Base-by-base conservation (phyloP, 2,113 vertebrate genomes). In the Crocuta crocuta region DNA sequence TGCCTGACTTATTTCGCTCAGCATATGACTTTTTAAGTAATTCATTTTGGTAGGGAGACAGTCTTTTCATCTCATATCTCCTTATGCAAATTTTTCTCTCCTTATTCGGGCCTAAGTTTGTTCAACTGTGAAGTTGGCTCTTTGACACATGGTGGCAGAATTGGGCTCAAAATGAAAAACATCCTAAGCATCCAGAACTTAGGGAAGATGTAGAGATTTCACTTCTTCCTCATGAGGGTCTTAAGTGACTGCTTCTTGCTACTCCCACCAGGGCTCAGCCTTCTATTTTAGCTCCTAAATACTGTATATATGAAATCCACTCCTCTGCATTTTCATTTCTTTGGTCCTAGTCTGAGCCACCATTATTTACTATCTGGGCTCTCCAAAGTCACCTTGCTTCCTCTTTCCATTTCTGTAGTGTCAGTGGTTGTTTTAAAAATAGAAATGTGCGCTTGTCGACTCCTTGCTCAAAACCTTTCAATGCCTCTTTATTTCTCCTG, bases 281-380 rank as follows among this genome's bases (percentile, higher is more conserved):
- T 91, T 94, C 73, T 43, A 31, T 26, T 90, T 91, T 26, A 70
- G 43, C 16, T 86, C 74, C 50, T 82, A 83, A 70, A 15, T 35
- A 61, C 58, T 21, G 58, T 61, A n/a, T 24, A 86, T 39, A 2
- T 74, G 45, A 68, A 50, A 73, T 83, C 43, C 68, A 92, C 8
- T n/a, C 83, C 28, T 93, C 71, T 65, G 80, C 26, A 66, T 80
- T 86, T 91, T 93, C 80, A 83, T 83, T 73, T 58, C 61, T 74
- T 33, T 89, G 61, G 65, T 89, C 3, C 43, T 65, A 28, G 4
- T 80, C 53, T 58, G 45, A 92, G 63, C 43, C 71, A 80, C 17
- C 24, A 66, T 79, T 83, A 71, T 43, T 83, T 63, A 85, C 16
- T 31, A 73, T 10, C 24, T 0, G 23, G 53, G 80, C 15, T 5